phyloP scores from a whole-genome alignment of 2,797 vertebrate genomes.

The Melopsittacus undulatus region DNA sequence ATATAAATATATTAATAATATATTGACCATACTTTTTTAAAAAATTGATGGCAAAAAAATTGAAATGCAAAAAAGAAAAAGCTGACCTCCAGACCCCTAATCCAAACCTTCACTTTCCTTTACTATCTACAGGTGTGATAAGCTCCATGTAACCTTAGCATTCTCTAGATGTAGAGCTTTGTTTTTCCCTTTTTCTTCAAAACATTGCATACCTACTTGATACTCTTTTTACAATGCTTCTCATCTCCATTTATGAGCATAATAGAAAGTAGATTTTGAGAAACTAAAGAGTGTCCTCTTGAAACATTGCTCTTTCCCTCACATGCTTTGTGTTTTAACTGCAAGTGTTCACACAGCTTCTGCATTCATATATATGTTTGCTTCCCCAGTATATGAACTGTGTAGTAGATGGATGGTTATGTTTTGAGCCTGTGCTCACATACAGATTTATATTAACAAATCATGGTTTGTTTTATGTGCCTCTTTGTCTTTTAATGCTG shows the following conservation, averaged over 20 bases:
- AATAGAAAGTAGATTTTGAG: background rate
- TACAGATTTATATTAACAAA: constrained; percentile 5
- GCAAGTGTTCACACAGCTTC: constrained; percentile 4
- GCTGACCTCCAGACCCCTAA: background rate
- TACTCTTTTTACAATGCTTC: background rate
- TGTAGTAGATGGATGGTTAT: background rate
- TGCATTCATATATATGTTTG: background rate
- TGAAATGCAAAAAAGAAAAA: background rate
- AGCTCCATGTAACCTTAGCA: background rate
- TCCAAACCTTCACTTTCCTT: background rate
- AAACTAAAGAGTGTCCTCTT: background rate
- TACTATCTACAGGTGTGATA: background rate
- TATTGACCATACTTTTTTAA: background rate
- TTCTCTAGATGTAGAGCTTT: background rate
- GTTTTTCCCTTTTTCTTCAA: background rate
- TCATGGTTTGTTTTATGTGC: background rate
- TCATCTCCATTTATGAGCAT: background rate
- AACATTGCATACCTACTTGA: background rate
- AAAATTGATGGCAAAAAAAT: background rate
- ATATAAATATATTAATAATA: too few species aligned
- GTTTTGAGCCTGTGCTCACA: background rate
- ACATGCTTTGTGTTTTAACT: background rate
- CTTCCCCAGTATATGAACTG: background rate
- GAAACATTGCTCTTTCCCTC: background rate
- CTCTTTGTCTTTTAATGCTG: background rate